Conservation (phyloP, 1,140 invertebrate genomes). For the Battus philenor region DNA sequence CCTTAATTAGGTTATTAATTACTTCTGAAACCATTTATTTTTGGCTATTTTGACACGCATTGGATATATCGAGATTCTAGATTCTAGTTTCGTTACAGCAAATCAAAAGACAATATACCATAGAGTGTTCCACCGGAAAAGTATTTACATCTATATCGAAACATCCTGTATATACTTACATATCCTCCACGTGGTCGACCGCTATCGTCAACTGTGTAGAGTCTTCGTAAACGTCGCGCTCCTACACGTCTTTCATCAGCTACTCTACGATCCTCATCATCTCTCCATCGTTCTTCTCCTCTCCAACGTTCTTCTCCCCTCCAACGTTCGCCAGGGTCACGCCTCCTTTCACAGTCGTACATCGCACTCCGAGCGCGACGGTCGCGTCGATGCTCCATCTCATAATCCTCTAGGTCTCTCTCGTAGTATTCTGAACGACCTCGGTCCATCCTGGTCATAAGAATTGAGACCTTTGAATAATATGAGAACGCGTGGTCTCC, state of each 20-base stretch:
- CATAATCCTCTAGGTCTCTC: constrained; percentile 34
- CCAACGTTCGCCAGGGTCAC: constrained; percentile 19
- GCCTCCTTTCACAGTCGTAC: constrained; percentile 45
- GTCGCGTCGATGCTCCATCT: constrained; percentile 26
- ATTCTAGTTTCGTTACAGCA: too few species aligned
- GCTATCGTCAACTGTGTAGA: constrained; percentile 47
- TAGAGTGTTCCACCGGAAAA: too few species aligned
- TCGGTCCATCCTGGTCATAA: constrained; percentile 36
- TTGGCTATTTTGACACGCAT: too few species aligned
- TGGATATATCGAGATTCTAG: too few species aligned
- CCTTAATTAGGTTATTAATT: too few species aligned
- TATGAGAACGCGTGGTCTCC: too few species aligned
- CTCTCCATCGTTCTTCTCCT: constrained; percentile 11
- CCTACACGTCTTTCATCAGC: constrained; percentile 2
- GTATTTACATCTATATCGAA: too few species aligned
- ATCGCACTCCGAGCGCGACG: constrained; percentile 51
- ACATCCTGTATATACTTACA: constrained; percentile 27
- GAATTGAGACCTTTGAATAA: too few species aligned
- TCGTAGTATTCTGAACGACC: constrained; percentile 56
- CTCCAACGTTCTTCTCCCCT: constrained; percentile 21
- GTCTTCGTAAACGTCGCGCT: neutral
- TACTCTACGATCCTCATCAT: neutral
- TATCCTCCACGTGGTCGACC: constrained; percentile 23
- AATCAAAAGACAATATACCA: too few species aligned
- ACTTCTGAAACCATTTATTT: too few species aligned